Evolutionary conservation across 2,113 vertebrate species (phyloP).

Genomic region (Rhabdornis inornatus): DNA sequence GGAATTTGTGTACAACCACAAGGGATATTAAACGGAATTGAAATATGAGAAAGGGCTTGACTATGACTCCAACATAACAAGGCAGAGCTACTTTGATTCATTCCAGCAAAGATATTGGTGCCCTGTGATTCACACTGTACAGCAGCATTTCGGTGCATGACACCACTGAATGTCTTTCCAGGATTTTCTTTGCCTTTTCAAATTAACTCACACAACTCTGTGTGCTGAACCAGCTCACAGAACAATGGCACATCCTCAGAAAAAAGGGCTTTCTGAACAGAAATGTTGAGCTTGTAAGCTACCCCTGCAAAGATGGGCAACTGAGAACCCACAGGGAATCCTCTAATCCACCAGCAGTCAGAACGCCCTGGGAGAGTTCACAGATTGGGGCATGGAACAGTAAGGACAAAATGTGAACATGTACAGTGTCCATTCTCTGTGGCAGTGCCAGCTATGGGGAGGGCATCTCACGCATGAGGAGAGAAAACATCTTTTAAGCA

Average conservation of each 20-base stretch:
- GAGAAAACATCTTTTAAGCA: background rate
- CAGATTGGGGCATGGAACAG: background rate
- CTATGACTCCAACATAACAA: background rate
- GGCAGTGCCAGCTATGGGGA: background rate
- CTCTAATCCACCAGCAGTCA: background rate
- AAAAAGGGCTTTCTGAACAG: background rate
- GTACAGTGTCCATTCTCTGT: background rate
- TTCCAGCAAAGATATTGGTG: background rate
- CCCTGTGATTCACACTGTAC: background rate
- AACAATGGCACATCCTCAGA: background rate
- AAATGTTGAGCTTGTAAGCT: background rate
- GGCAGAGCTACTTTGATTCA: background rate
- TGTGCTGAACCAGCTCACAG: background rate
- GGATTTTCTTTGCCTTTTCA: background rate
- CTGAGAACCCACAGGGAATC: background rate
- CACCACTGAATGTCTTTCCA: background rate
- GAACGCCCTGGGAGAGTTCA: background rate
- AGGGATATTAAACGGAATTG: constrained; percentile 33
- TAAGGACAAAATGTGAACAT: background rate
- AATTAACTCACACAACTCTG: background rate
- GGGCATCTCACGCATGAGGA: background rate
- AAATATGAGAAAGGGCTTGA: constrained; percentile 9
- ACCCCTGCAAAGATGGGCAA: background rate
- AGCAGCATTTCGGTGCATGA: rapidly evolving
- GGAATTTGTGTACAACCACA: constrained; percentile 42